These are phyloP conservation scores for Corvus moneduloides DNA, from an alignment of 2,113 vertebrate genomes.

Conservation along the genomic window DNA sequence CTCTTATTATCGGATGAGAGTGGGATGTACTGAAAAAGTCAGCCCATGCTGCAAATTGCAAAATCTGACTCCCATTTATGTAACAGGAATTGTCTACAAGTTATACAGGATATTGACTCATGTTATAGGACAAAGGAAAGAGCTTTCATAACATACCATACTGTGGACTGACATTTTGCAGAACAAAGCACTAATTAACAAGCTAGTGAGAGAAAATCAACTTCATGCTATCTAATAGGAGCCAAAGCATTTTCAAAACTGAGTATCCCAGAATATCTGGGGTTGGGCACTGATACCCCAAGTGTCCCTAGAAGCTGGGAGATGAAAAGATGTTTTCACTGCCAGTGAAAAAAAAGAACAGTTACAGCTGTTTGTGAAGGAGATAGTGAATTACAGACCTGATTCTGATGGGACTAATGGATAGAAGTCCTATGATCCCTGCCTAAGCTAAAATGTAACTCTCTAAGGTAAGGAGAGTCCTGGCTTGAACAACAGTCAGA, in stretches of 20 bases:
- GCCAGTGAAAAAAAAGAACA: not conserved
- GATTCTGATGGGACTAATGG: not conserved
- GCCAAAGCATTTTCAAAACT: not conserved
- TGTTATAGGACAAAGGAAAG: slow-evolving; percentile 31
- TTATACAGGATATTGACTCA: slow-evolving; percentile 66
- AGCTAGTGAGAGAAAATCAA: not conserved
- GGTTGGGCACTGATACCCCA: not conserved
- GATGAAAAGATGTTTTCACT: not conserved
- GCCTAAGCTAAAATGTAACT: not conserved
- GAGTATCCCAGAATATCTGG: not conserved
- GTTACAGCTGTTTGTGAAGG: not conserved
- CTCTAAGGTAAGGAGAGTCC: not conserved
- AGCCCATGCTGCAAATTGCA: not conserved
- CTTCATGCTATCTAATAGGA: not conserved
- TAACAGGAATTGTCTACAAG: slow-evolving; percentile 55
- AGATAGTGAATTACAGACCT: not conserved
- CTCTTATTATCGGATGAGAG: not conserved
- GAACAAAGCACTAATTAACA: slow-evolving; percentile 16
- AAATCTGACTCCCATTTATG: slow-evolving; percentile 56
- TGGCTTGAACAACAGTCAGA: not conserved
- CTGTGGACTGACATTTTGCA: not conserved
- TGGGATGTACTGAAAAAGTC: not conserved
- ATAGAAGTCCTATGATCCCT: not conserved
- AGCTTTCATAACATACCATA: slow-evolving; percentile 10
- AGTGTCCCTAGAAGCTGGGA: not conserved